phyloP scores from a whole-genome alignment of 1,140 invertebrate genomes.

The Calliopsis andreniformis region DNA sequence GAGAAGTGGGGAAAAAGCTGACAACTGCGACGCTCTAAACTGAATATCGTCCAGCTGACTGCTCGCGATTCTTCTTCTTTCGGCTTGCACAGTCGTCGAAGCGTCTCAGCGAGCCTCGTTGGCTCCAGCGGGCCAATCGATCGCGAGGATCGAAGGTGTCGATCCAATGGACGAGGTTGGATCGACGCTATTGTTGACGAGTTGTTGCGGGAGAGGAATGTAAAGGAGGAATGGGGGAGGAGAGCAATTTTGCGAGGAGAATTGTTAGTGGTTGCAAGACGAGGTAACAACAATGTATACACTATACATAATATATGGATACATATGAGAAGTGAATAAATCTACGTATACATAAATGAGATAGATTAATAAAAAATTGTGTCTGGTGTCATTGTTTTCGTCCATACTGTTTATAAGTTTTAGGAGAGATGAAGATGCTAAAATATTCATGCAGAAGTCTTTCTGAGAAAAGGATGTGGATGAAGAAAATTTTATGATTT shows the following conservation, averaged over 20 bases:
- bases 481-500: too few relatives aligned
- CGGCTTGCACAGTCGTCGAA: neutral
- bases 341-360: conserved; percentile 69
- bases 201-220: neutral
- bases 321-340: conserved; percentile 68
- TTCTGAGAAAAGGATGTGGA: too few relatives aligned
- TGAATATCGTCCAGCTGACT: neutral
- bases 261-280: conserved; percentile 54
- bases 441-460: too few relatives aligned
- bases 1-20: neutral
- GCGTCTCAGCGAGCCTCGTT: conserved; percentile 1
- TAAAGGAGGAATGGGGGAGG: neutral
- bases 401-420: neutral
- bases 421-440: too few relatives aligned
- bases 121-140: neutral
- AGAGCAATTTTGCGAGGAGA: conserved; percentile 22
- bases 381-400: conserved; percentile 35
- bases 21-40: neutral
- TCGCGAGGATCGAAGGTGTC: neutral
- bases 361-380: conserved; percentile 75
- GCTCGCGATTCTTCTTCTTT: conserved; percentile 10
- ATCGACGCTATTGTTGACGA: neutral
- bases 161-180: neutral
- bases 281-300: conserved; percentile 69
- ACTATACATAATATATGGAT: conserved; percentile 68